Conservation (phyloP, 2,797 vertebrate genomes). For the Acanthurus tractus region DNA sequence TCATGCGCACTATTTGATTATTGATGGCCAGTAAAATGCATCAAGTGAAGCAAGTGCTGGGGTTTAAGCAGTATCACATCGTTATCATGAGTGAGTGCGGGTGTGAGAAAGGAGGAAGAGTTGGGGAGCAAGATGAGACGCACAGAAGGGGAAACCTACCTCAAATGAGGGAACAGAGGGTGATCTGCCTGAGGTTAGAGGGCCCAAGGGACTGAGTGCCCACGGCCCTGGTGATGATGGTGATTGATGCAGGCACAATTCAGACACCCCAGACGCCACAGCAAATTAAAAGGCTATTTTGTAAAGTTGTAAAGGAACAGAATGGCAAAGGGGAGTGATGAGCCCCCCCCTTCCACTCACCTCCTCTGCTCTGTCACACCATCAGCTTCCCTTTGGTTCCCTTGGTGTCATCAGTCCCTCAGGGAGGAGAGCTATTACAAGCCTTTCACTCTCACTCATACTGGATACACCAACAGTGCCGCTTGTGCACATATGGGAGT, state of each 20-base stretch:
- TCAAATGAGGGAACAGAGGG: constrained; percentile 48
- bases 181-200: constrained; percentile 80
- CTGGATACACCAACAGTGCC: constrained; percentile 52
- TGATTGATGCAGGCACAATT: constrained; percentile 92
- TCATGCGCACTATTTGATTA: constrained; percentile 9
- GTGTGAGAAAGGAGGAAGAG: constrained; percentile 34
- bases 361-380: constrained; percentile 64
- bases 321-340: constrained; percentile 81
- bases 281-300: constrained; percentile 98
- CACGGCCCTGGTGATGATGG: constrained; percentile 85
- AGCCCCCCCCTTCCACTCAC: constrained; percentile 41
- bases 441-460: constrained; percentile 71
- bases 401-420: constrained; percentile 79
- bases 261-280: constrained; percentile 90
- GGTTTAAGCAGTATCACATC: constrained; percentile 33
- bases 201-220: constrained; percentile 85
- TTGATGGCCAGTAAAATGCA: constrained; percentile 6
- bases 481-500: constrained; percentile 55
- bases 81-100: constrained; percentile 36
- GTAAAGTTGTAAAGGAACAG: constrained; percentile 90
- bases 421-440: constrained; percentile 79
- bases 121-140: constrained; percentile 10
- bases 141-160: constrained; percentile 40
- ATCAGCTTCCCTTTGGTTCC: constrained; percentile 83
- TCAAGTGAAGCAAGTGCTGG: not conserved